These are phyloP conservation scores for Altica lythri DNA, from an alignment of 2,888 invertebrate species.

Conservation along the genomic window DNA sequence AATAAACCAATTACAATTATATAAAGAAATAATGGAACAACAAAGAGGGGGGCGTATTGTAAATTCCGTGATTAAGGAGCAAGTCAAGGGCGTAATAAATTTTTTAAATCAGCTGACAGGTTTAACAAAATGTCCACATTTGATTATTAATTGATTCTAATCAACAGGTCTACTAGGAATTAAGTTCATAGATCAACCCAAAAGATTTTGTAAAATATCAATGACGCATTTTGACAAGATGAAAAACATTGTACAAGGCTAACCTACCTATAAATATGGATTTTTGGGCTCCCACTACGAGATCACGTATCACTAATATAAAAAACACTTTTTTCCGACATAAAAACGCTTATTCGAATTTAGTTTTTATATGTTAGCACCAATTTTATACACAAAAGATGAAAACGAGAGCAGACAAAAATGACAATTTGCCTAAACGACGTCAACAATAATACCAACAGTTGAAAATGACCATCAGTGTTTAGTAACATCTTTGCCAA, in stretches of 20 bases:
- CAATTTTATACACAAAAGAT: constrained; percentile 46
- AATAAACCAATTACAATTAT: constrained; percentile 24
- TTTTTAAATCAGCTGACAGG: constrained; percentile 38
- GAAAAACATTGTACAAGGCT: constrained; percentile 52
- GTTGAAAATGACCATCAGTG: too few species aligned
- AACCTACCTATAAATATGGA: constrained; percentile 52
- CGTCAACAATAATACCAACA: constrained; percentile 27
- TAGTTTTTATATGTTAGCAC: constrained; percentile 42
- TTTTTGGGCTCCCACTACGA: constrained; percentile 33
- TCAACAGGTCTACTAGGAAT: constrained; percentile 41
- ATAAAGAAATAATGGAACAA: constrained; percentile 29
- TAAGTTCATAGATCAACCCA: constrained; percentile 29
- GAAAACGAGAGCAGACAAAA: constrained; percentile 43
- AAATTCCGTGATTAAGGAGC: constrained; percentile 31
- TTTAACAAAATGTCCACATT: constrained; percentile 28
- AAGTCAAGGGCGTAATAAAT: constrained; percentile 42
- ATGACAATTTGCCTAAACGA: constrained; percentile 43
- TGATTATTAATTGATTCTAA: constrained; percentile 31
- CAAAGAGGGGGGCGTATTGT: constrained; percentile 46
- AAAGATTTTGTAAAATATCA: constrained; percentile 40
- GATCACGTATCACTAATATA: constrained; percentile 44
- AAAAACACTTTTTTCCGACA: constrained; percentile 44
- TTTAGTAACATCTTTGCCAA: too few species aligned
- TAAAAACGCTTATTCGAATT: constrained; percentile 43
- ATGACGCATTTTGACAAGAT: constrained; percentile 56